Evolutionary conservation across 1,140 invertebrate species (phyloP).

Genomic region (Drosophila kepulauana): DNA sequence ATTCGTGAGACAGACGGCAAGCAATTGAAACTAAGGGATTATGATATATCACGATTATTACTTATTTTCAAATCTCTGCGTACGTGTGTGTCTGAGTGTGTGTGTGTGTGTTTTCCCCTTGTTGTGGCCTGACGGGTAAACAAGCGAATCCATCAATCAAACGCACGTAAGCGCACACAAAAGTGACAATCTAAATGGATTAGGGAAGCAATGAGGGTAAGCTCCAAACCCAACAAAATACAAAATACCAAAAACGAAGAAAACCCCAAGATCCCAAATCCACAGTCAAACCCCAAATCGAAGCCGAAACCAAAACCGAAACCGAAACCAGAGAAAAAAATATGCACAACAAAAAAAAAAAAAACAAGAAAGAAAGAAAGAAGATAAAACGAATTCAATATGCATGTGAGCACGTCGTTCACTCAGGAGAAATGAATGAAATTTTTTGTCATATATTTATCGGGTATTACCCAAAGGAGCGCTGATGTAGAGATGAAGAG

Average conservation of each 20-base stretch:
- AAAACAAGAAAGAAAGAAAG: background rate
- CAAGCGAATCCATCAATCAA: slow-evolving; percentile 80
- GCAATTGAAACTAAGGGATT: slow-evolving; percentile 40
- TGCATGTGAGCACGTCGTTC: slow-evolving; percentile 32
- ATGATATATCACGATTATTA: slow-evolving; percentile 80
- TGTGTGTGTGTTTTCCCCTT: slow-evolving; percentile 42
- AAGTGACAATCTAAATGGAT: slow-evolving; percentile 63
- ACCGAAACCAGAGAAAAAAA: background rate
- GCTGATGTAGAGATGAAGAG: background rate
- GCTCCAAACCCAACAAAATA: slow-evolving; percentile 12
- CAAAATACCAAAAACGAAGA: slow-evolving; percentile 5
- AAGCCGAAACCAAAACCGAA: background rate
- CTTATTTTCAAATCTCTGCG: slow-evolving; percentile 64
- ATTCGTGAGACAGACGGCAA: slow-evolving; percentile 16
- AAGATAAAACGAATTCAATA: slow-evolving; percentile 33
- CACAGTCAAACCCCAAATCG: background rate
- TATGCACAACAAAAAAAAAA: background rate
- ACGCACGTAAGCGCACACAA: slow-evolving; percentile 72
- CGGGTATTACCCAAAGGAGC: slow-evolving; percentile 26
- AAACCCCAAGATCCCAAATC: background rate
- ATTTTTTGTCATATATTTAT: slow-evolving; percentile 28
- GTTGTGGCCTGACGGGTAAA: slow-evolving; percentile 73
- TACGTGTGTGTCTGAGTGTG: slow-evolving; percentile 13
- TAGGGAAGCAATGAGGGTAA: background rate
- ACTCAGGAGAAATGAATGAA: slow-evolving; percentile 41